A percentile compares a stretch with the other conserved stretches of the same genome.
phyloP scores from a whole-genome alignment of 2,888 invertebrate genomes.

The Holacanthella duospinosa region DNA sequence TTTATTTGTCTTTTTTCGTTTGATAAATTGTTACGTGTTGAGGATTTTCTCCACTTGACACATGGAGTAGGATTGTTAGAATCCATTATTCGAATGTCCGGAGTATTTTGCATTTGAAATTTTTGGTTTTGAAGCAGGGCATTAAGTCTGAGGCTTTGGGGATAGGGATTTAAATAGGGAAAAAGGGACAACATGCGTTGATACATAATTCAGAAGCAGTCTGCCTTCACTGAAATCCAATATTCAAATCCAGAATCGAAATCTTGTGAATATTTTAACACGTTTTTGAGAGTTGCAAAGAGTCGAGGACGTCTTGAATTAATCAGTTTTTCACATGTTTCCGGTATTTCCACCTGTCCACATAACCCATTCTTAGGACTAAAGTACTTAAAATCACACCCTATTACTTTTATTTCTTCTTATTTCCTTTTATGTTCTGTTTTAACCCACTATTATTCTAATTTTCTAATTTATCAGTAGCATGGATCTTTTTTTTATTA shows the following conservation, averaged over 20 bases:
- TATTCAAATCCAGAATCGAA: not conserved
- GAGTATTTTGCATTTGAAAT: not conserved
- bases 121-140: too few species aligned
- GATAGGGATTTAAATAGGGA: slow-evolving; percentile 2
- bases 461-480: too few species aligned
- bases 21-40: too few species aligned
- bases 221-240: not conserved
- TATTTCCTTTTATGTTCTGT: too few species aligned
- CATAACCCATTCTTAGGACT: too few species aligned
- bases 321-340: not conserved
- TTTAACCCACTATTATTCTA: too few species aligned
- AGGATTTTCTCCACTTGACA: not conserved
- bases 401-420: too few species aligned
- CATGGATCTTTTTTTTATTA: too few species aligned
- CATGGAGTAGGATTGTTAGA: not conserved
- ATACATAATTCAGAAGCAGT: slow-evolving; percentile 1
- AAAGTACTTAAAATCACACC: too few species aligned
- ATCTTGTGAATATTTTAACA: not conserved
- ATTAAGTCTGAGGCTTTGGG: not conserved
- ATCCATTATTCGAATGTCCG: not conserved
- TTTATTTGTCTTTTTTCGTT: too few species aligned
- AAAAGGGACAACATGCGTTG: slow-evolving; percentile 1
- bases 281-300: too few species aligned
- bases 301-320: not conserved
- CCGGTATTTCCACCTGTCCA: not conserved